These are phyloP conservation scores for Stenolophus ochropezus DNA, from an alignment of 2,888 invertebrate species.

Conservation along the genomic window DNA sequence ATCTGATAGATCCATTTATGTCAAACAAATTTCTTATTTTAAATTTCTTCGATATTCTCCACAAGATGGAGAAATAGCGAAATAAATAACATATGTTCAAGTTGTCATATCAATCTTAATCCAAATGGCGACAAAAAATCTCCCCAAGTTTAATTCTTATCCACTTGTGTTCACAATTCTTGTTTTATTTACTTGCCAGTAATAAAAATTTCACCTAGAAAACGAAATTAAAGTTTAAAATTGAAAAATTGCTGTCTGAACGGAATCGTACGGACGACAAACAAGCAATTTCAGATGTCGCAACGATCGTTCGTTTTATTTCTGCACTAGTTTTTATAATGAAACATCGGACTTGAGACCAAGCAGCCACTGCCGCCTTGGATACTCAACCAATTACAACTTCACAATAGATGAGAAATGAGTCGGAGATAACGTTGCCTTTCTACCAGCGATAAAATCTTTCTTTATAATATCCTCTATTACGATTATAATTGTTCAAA, in stretches of 20 bases:
- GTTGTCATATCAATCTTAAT: constrained; percentile 6
- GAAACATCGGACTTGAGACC: constrained; percentile 41
- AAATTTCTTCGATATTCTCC: not conserved
- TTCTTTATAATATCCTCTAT: not conserved
- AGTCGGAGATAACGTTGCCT: constrained; percentile 4
- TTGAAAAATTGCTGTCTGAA: constrained; percentile 50
- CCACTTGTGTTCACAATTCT: constrained; percentile 7
- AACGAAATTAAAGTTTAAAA: constrained; percentile 49
- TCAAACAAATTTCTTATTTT: not conserved
- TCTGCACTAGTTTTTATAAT: constrained; percentile 36
- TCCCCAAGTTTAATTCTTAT: not conserved
- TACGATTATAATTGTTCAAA: not conserved
- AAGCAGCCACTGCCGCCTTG: constrained; percentile 2
- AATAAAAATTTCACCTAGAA: constrained; percentile 45
- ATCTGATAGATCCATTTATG: not conserved
- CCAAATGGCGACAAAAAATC: not conserved
- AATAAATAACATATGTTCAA: not conserved
- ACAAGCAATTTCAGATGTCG: constrained; percentile 53
- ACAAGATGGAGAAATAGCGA: not conserved
- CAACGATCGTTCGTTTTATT: constrained; percentile 37
- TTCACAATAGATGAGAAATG: constrained; percentile 34
- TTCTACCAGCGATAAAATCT: constrained; percentile 8
- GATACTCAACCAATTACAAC: constrained; percentile 30
- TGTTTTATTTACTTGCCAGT: constrained; percentile 17
- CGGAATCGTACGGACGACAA: constrained; percentile 46